Percentiles rank a stretch among this genome's conserved stretches.
These are phyloP conservation scores for Andrena bicolor DNA, from an alignment of 2,888 invertebrate genomes.

Conservation along the genomic window DNA sequence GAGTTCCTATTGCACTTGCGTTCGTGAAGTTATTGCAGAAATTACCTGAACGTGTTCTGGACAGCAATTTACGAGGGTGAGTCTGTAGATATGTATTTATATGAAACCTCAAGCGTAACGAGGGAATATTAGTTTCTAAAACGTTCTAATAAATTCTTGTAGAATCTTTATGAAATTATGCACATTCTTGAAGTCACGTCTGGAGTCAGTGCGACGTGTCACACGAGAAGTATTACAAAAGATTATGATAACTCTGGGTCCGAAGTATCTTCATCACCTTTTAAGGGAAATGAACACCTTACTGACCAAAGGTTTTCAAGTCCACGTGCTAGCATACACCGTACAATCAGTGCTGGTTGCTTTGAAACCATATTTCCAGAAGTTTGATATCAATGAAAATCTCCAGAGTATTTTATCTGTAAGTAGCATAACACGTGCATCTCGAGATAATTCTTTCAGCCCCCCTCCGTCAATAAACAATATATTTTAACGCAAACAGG, in stretches of 20 bases:
- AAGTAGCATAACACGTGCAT: constrained; percentile 69
- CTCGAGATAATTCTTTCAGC: not conserved
- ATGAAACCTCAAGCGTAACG: not conserved
- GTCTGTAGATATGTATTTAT: constrained; percentile 68
- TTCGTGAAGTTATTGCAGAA: constrained; percentile 96
- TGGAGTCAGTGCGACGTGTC: constrained; percentile 93
- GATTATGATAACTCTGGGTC: constrained; percentile 94
- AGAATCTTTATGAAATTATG: constrained; percentile 95
- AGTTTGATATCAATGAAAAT: constrained; percentile 92
- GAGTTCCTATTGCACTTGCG: constrained; percentile 97
- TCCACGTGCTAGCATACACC: constrained; percentile 96
- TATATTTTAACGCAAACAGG: constrained; percentile 79
- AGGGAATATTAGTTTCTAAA: constrained; percentile 13
- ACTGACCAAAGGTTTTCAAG: constrained; percentile 95
- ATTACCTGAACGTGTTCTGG: constrained; percentile 91
- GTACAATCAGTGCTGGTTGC: constrained; percentile 93
- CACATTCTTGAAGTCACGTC: constrained; percentile 94
- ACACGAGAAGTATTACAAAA: constrained; percentile 97
- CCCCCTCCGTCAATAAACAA: not conserved
- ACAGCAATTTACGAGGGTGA: constrained; percentile 93
- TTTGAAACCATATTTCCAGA: constrained; percentile 89
- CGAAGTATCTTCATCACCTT: constrained; percentile 91
- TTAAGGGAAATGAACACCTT: constrained; percentile 93
- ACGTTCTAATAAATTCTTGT: constrained; percentile 36
- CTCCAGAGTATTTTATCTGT: constrained; percentile 92